A percentile compares a stretch with the other conserved stretches of the same genome.
Conservation (phyloP, 2,113 vertebrate genomes). For the Trogon surrucura region DNA sequence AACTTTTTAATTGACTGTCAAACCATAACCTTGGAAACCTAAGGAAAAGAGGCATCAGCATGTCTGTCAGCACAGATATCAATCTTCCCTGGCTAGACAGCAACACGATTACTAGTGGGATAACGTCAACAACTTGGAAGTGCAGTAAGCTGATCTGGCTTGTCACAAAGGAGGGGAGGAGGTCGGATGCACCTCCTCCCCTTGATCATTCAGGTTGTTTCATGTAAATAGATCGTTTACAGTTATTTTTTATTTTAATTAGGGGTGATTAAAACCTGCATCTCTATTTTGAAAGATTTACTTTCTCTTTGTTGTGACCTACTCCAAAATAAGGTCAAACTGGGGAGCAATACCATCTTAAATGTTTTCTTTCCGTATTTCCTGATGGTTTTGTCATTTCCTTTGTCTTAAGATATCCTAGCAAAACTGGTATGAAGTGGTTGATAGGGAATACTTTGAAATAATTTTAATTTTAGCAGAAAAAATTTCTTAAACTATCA, state of each 20-base stretch:
- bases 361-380: not conserved
- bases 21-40: conserved; percentile 41
- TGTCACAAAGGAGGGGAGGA: not conserved
- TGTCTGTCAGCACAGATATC: conserved; percentile 44
- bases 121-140: conserved; percentile 17
- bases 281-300: not conserved
- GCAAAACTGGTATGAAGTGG: not conserved
- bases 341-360: not conserved
- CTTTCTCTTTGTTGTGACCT: not conserved
- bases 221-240: not conserved
- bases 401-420: not conserved
- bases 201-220: not conserved
- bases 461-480: not conserved
- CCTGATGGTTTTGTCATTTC: not conserved
- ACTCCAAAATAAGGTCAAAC: not conserved
- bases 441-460: not conserved
- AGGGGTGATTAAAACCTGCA: not conserved
- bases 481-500: not conserved
- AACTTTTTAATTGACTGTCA: conserved; percentile 55
- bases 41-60: conserved; percentile 34
- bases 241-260: not conserved
- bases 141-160: conserved; percentile 29
- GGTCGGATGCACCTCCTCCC: not conserved
- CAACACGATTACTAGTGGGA: conserved; percentile 58
- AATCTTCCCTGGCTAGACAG: conserved; percentile 20